Conservation (phyloP, 1,140 invertebrate species). For the Uloborus diversus region DNA sequence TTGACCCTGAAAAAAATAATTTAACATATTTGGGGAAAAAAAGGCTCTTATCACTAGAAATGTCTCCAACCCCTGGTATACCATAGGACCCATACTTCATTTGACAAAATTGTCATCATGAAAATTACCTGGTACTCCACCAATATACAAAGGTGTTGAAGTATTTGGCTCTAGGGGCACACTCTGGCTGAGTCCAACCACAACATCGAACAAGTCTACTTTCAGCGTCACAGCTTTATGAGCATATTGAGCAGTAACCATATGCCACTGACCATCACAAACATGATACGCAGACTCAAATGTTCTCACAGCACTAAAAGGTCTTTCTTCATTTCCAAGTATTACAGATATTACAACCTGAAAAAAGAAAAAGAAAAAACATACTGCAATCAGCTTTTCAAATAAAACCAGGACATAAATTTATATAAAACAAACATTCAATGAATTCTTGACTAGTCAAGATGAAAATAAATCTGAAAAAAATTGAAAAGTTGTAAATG, state of each 20-base stretch:
- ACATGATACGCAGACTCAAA: conserved; percentile 73
- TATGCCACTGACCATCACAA: conserved; percentile 90
- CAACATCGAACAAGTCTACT: conserved; percentile 74
- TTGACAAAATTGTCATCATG: too few species aligned
- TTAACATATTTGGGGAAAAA: too few species aligned
- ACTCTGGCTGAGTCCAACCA: conserved; percentile 62
- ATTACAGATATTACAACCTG: conserved; percentile 77
- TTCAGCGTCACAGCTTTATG: conserved; percentile 73
- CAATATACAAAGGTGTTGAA: conserved; percentile 79
- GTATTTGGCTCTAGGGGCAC: conserved; percentile 68
- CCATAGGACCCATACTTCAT: too few species aligned
- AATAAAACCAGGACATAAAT: too few species aligned
- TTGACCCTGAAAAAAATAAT: too few species aligned
- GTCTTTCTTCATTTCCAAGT: conserved; percentile 71
- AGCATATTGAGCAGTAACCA: conserved; percentile 75
- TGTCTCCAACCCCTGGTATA: too few species aligned
- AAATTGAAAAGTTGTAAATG: too few species aligned
- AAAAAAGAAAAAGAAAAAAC: conserved; percentile 57
- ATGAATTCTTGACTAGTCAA: too few species aligned
- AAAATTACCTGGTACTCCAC: conserved; percentile 85
- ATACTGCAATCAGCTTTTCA: too few species aligned
- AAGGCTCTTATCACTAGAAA: too few species aligned
- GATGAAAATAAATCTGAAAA: too few species aligned
- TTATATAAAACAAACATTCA: too few species aligned
- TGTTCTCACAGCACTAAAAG: conserved; percentile 70